A percentile compares a stretch with the other conserved stretches of the same genome.
Evolutionary conservation across 1,140 invertebrate species (phyloP).

Genomic region (Penaeus vannamei): DNA sequence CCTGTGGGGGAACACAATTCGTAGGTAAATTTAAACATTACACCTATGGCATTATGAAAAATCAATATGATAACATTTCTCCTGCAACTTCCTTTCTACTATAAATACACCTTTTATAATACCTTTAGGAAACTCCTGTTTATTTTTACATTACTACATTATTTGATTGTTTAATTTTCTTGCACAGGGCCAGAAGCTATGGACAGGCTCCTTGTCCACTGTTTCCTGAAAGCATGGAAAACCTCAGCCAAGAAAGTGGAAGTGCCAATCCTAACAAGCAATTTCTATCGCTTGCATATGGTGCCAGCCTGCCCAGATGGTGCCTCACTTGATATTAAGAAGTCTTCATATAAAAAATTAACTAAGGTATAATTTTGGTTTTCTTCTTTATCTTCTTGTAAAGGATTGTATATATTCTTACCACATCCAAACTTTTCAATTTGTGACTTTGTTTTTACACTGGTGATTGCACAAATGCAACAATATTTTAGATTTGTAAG

Average conservation of each 20-base stretch:
- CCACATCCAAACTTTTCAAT: neutral
- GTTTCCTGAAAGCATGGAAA: slow-evolving; percentile 85
- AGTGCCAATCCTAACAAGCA: slow-evolving; percentile 82
- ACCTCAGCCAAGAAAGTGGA: slow-evolving; percentile 76
- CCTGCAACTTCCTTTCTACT: no score
- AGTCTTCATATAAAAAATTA: slow-evolving; percentile 90
- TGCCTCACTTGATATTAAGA: slow-evolving; percentile 85
- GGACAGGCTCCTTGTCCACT: slow-evolving; percentile 83
- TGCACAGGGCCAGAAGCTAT: slow-evolving; percentile 74
- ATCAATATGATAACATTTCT: no score
- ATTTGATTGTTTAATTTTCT: neutral
- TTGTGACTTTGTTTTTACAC: neutral
- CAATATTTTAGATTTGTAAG: neutral
- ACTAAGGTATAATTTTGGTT: slow-evolving; percentile 73
- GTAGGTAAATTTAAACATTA: no score
- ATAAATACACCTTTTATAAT: no score
- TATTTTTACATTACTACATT: neutral
- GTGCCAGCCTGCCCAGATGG: slow-evolving; percentile 80
- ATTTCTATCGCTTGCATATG: slow-evolving; percentile 86
- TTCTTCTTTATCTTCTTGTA: slow-evolving; percentile 65
- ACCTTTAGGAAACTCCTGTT: no score
- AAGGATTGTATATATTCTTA: neutral
- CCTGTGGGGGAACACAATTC: no score
- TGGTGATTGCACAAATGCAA: neutral
- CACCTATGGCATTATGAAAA: no score